Conservation (phyloP, 1,140 invertebrate genomes). For the Diabrotica virgifera region DNA sequence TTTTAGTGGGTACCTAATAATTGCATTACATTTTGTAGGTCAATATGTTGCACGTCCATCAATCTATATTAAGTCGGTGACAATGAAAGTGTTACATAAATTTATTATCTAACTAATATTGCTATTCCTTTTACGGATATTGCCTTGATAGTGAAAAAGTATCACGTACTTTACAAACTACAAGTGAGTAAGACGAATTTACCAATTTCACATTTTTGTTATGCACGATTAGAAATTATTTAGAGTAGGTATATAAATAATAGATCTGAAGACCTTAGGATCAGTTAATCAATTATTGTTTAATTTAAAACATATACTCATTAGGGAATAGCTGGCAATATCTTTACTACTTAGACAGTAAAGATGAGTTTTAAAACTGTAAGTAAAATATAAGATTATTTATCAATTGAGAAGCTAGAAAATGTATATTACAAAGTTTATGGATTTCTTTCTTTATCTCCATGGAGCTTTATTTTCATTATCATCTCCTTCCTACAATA, state of each 20-base stretch:
- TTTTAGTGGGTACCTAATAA: no score
- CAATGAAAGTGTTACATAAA: constrained; percentile 1
- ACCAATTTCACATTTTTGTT: neutral
- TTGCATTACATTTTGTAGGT: neutral
- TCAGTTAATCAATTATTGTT: no score
- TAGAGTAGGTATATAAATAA: neutral
- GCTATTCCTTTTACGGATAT: neutral
- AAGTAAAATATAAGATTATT: neutral
- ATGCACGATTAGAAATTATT: neutral
- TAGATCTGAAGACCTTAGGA: neutral
- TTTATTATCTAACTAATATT: neutral
- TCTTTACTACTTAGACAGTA: neutral
- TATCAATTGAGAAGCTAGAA: no score
- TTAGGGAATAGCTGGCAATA: neutral
- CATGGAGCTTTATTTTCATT: no score
- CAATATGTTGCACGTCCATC: neutral
- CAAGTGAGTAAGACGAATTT: neutral
- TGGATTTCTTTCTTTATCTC: no score
- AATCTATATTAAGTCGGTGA: neutral
- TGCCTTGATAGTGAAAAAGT: neutral
- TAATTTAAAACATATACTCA: no score
- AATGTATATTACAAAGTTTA: no score
- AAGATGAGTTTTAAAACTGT: neutral
- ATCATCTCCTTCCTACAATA: no score
- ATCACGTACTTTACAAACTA: neutral